These are phyloP conservation scores for Brevimyrus niger DNA, from an alignment of 2,113 vertebrate genomes.

Conservation along the genomic window DNA sequence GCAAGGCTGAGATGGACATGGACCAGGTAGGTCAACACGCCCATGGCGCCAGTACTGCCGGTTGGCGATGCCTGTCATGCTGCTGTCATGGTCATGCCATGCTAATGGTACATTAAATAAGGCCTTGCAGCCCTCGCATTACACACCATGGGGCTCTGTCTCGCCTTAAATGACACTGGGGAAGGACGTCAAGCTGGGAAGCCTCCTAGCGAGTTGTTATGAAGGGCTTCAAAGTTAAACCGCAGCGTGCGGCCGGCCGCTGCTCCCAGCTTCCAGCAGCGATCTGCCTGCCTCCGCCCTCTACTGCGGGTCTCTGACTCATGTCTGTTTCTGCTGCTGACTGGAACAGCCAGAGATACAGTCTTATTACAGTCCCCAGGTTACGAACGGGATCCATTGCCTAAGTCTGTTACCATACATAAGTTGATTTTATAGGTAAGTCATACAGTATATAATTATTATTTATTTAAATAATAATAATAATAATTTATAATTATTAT, in stretches of 20 bases:
- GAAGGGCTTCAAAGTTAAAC: constrained; percentile 49
- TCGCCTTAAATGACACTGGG: constrained; percentile 39
- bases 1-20: constrained; percentile 44
- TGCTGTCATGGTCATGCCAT: not conserved
- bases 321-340: constrained; percentile 30
- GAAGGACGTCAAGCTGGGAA: constrained; percentile 22
- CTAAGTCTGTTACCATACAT: not conserved
- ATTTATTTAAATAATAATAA: no score
- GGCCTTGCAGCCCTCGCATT: not conserved
- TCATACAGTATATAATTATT: not conserved
- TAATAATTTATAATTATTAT: no score
- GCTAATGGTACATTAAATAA: not conserved
- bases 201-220: constrained; percentile 33
- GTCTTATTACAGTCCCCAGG: not conserved
- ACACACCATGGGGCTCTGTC: not conserved
- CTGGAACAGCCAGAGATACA: constrained; percentile 19
- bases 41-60: not conserved
- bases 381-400: not conserved
- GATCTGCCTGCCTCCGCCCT: not conserved
- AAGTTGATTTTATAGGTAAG: not conserved
- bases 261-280: constrained; percentile 5
- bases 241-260: constrained; percentile 31
- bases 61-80: no score
- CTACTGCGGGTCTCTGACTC: constrained; percentile 22
- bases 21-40: constrained; percentile 65